Conservation (phyloP, 2,797 vertebrate species). For the Enteromius trimaculatus region DNA sequence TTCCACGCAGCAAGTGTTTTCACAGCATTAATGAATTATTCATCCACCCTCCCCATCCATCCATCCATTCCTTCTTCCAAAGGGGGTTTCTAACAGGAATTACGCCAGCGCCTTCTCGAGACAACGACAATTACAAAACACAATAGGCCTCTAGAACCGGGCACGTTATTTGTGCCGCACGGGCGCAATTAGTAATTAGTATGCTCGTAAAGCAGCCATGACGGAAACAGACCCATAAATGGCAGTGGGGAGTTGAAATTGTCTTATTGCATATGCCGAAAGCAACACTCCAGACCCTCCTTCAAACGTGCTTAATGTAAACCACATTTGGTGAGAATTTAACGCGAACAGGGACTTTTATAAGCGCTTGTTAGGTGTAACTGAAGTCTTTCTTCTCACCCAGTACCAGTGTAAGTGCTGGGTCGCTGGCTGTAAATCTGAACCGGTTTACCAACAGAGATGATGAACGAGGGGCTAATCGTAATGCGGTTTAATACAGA, state of each 20-base stretch:
- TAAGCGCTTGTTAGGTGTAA: conserved; percentile 65
- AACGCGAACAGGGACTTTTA: conserved; percentile 58
- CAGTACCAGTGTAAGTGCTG: conserved; percentile 27
- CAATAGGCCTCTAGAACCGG: conserved; percentile 65
- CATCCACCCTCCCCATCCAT: conserved; percentile 86
- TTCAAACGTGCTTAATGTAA: conserved; percentile 58
- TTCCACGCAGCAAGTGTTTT: conserved; percentile 76
- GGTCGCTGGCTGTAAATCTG: conserved; percentile 58
- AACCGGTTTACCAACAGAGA: conserved; percentile 64
- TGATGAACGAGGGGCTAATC: conserved; percentile 44
- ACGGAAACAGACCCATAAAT: conserved; percentile 45
- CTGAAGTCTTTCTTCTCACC: conserved; percentile 47
- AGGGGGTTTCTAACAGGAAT: conserved; percentile 78
- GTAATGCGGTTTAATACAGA: conserved; percentile 31
- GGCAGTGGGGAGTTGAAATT: conserved; percentile 15
- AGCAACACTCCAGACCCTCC: conserved; percentile 34
- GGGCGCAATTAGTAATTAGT: conserved; percentile 53
- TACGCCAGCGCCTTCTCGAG: conserved; percentile 83
- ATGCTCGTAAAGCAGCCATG: conserved; percentile 35
- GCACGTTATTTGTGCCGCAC: not conserved
- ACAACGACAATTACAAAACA: conserved; percentile 90
- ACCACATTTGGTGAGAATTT: conserved; percentile 63
- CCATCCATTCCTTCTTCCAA: conserved; percentile 53
- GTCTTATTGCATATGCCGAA: conserved; percentile 7
- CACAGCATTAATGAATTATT: conserved; percentile 95